Evolutionary conservation across 2,113 vertebrate genomes (phyloP).

Genomic region (Nerophis ophidion): DNA sequence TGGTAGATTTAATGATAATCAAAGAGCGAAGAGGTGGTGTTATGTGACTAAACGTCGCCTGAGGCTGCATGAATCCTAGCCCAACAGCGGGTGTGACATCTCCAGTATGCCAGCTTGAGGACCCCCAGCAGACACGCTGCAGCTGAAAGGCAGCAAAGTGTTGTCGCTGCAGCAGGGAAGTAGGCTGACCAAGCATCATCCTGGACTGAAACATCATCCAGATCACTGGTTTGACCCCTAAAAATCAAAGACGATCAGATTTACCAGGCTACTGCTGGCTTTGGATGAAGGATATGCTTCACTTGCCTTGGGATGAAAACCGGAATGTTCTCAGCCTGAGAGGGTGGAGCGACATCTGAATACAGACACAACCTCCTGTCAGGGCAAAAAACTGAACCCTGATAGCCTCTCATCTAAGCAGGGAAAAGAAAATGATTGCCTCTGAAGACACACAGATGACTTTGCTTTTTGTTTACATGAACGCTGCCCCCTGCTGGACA

Average conservation of each 20-base stretch:
- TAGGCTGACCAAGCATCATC: background rate
- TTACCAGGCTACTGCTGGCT: background rate
- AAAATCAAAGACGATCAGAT: background rate
- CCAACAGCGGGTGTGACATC: constrained; percentile 9
- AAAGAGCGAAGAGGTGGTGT: background rate
- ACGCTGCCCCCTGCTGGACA: constrained; percentile 70
- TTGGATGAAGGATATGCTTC: background rate
- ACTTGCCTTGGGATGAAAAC: constrained; percentile 41
- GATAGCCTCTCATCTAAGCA: constrained; percentile 69
- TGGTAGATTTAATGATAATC: no score
- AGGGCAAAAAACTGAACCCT: constrained; percentile 71
- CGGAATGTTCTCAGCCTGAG: constrained; percentile 13
- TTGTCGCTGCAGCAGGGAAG: background rate
- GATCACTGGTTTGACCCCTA: constrained; percentile 25
- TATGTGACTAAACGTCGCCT: background rate
- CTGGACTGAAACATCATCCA: background rate
- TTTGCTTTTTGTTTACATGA: constrained; percentile 58
- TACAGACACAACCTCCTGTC: constrained; percentile 65
- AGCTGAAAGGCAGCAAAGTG: constrained; percentile 28
- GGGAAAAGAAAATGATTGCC: background rate
- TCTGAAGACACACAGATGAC: background rate
- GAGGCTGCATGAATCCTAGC: constrained; percentile 38
- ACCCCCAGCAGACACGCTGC: constrained; percentile 29
- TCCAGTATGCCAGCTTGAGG: constrained; percentile 15
- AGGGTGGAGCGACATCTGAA: constrained; percentile 28